A percentile compares a stretch with the other conserved stretches of the same genome.
Evolutionary conservation across 2,113 vertebrate species (phyloP).

Genomic region (Phrynocephalus versicolor): DNA sequence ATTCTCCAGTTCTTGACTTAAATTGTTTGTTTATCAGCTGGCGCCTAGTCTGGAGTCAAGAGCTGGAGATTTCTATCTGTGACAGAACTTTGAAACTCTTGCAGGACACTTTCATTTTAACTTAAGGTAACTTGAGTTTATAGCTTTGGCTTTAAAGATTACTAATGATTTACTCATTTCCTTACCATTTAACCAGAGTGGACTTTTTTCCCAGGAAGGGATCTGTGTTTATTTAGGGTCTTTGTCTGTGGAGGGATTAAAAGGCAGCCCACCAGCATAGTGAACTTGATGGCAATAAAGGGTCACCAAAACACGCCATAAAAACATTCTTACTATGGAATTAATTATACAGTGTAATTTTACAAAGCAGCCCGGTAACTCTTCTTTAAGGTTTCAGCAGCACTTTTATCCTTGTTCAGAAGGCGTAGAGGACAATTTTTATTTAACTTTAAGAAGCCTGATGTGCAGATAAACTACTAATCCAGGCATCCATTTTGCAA

Average conservation of each 20-base stretch:
- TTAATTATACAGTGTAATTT: slow-evolving; percentile 88
- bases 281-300: slow-evolving; percentile 85
- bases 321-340: slow-evolving; percentile 86
- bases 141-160: slow-evolving; percentile 88
- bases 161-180: slow-evolving; percentile 93
- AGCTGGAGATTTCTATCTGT: slow-evolving; percentile 89
- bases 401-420: slow-evolving; percentile 61
- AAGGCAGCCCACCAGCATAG: slow-evolving; percentile 85
- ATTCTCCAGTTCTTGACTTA: slow-evolving; percentile 88
- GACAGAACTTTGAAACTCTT: slow-evolving; percentile 86
- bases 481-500: slow-evolving; percentile 46
- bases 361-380: slow-evolving; percentile 77
- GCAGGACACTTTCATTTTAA: slow-evolving; percentile 90
- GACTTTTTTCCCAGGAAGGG: slow-evolving; percentile 85
- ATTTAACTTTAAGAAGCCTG: slow-evolving; percentile 43
- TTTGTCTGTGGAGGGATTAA: slow-evolving; percentile 89
- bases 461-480: slow-evolving; percentile 18
- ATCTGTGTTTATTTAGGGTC: slow-evolving; percentile 88
- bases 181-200: slow-evolving; percentile 87
- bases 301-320: slow-evolving; percentile 85
- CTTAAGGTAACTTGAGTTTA: slow-evolving; percentile 90
- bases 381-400: slow-evolving; percentile 61
- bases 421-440: slow-evolving; percentile 38
- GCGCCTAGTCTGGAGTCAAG: slow-evolving; percentile 88
- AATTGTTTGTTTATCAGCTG: slow-evolving; percentile 89